Evolutionary conservation across 2,888 invertebrate genomes (phyloP).

Genomic region (Adelphocoris suturalis): DNA sequence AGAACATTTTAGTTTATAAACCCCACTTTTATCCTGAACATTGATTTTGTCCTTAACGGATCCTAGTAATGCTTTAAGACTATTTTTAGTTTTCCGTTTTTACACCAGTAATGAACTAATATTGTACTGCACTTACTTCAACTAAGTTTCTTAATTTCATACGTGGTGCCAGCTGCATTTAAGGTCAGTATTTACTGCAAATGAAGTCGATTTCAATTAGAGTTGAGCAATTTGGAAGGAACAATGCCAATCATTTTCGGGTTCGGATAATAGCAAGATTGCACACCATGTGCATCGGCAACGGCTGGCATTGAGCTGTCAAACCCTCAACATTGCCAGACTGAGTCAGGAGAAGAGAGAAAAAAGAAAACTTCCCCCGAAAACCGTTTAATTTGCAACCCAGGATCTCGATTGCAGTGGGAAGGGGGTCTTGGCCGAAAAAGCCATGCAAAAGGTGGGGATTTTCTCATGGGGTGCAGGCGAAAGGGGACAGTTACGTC

Average conservation of each 20-base stretch:
- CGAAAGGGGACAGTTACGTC: slow-evolving; percentile 68
- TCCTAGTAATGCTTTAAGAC: too few species aligned
- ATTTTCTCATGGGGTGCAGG: slow-evolving; percentile 57
- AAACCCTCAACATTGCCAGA: slow-evolving; percentile 27
- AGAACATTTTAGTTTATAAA: too few species aligned
- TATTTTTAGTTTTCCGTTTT: too few species aligned
- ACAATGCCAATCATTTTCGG: slow-evolving; percentile 13
- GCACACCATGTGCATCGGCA: slow-evolving; percentile 41
- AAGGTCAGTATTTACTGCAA: neutral
- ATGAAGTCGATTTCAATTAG: neutral
- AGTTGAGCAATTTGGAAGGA: neutral
- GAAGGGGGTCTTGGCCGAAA: neutral
- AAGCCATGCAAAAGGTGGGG: slow-evolving; percentile 35
- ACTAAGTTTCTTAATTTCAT: neutral
- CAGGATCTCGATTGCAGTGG: neutral
- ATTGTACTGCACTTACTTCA: too few species aligned
- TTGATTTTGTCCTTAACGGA: too few species aligned
- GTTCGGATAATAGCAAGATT: slow-evolving; percentile 20
- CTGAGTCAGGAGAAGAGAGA: neutral
- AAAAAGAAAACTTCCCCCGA: neutral
- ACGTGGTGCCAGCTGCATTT: neutral
- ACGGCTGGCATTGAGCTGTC: slow-evolving; percentile 36
- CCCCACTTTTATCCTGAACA: too few species aligned
- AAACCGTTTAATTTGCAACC: slow-evolving; percentile 50
- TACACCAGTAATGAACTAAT: too few species aligned